phyloP scores from a whole-genome alignment of 2,797 vertebrate species.

The Champsocephalus esox region DNA sequence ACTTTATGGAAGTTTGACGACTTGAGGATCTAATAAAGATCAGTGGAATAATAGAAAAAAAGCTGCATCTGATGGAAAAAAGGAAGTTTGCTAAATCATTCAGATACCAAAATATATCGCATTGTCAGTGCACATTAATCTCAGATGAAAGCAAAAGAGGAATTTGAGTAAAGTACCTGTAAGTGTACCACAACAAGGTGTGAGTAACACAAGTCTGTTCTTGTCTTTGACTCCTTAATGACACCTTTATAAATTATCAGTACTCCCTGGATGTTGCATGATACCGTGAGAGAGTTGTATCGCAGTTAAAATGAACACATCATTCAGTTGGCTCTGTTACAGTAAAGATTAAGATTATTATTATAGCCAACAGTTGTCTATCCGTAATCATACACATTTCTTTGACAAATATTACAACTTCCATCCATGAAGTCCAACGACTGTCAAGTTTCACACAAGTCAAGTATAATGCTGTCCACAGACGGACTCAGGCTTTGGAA shows the following conservation, averaged over 20 bases:
- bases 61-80: conserved; percentile 39
- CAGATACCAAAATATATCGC: conserved; percentile 27
- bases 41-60: conserved; percentile 23
- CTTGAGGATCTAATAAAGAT: conserved; percentile 20
- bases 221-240: conserved; percentile 42
- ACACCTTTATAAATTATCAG: conserved; percentile 34
- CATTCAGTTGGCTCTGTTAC: conserved; percentile 73
- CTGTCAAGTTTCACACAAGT: conserved; percentile 59
- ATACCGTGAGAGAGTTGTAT: conserved; percentile 54
- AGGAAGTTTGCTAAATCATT: conserved; percentile 29
- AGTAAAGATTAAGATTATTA: conserved; percentile 61
- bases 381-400: conserved; percentile 49
- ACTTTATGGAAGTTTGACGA: conserved; percentile 37
- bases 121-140: conserved; percentile 50
- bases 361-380: conserved; percentile 57
- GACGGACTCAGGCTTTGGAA: conserved; percentile 55
- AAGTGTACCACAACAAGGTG: conserved; percentile 15
- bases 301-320: conserved; percentile 78
- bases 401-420: conserved; percentile 50
- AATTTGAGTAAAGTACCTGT: conserved; percentile 37
- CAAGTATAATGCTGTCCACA: conserved; percentile 61
- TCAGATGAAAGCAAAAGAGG: conserved; percentile 27
- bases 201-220: conserved; percentile 20
- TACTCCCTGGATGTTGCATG: conserved; percentile 54
- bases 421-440: conserved; percentile 43